phyloP scores from a whole-genome alignment of 2,797 vertebrate species.

The Epinephelus awoara region DNA sequence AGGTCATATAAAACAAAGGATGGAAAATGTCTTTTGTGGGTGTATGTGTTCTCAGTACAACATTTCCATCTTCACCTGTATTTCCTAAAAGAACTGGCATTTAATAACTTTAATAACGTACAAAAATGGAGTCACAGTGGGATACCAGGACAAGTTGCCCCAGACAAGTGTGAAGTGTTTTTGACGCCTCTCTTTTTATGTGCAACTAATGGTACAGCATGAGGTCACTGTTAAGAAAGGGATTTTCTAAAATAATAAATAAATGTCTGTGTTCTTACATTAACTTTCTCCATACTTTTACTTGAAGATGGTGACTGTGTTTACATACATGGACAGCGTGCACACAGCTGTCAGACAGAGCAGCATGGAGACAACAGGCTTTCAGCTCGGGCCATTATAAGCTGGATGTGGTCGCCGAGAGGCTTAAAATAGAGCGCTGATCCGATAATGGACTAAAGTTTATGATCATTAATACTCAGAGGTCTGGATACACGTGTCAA shows the following conservation, averaged over 20 bases:
- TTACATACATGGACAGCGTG: slow-evolving; percentile 22
- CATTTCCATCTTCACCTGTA: not conserved
- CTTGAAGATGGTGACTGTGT: slow-evolving; percentile 4
- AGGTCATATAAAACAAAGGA: not conserved
- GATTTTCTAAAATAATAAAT: not conserved
- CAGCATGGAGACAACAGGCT: slow-evolving; percentile 41
- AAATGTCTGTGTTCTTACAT: not conserved
- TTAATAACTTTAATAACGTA: slow-evolving; percentile 9
- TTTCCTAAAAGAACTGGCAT: not conserved
- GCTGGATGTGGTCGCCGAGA: slow-evolving; percentile 65
- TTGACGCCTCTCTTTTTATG: slow-evolving; percentile 10
- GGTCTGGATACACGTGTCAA: slow-evolving; percentile 63
- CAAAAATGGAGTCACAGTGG: slow-evolving; percentile 18
- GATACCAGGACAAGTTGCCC: slow-evolving; percentile 26
- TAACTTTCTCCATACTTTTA: not conserved
- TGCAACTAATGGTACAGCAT: not conserved
- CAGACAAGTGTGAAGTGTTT: slow-evolving; percentile 11
- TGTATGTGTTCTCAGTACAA: not conserved
- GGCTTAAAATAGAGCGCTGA: slow-evolving; percentile 79
- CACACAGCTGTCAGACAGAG: slow-evolving; percentile 39
- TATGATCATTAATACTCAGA: slow-evolving; percentile 78
- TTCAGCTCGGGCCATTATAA: slow-evolving; percentile 60
- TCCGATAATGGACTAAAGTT: slow-evolving; percentile 81
- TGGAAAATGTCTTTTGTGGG: not conserved
- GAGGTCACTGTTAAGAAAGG: not conserved